Base-by-base conservation (phyloP, 35 echinoderm and acorn worm genomes). In the Ophioderma brevispina region DNA sequence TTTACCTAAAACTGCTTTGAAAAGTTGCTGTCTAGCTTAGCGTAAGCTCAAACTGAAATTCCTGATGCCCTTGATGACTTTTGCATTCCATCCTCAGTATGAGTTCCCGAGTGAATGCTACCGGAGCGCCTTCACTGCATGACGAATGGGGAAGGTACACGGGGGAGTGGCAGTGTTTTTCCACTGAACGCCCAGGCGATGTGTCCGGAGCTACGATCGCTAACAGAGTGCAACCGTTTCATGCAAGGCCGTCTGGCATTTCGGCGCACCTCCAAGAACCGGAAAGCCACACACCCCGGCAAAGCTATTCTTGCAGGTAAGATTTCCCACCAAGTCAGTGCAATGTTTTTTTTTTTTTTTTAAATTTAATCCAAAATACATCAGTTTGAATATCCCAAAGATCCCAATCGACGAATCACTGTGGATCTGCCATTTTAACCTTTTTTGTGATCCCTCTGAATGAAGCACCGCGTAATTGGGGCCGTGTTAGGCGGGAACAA, bases 221-320 rank as follows among this genome's bases (percentile, higher is more conserved):
- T 8, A 46, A 46, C 41, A 4, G 41, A 46, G 15, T 70, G 59
- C 59, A 70, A 70, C 59, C 59, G 5, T 70, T 52, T 31, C n/a
- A 85, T 17, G 46, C 84, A 64, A 82, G 89, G 38, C 92, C 95
- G 46, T 81, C 79, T 18, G 40, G 88, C 19, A 42, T 91, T 32
- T 78, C 83, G 19, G 96, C 92, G 90, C 96, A 33, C 79, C 93
- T 42, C 76, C 96, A n/a, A 76, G 93, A 63, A 98, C 96, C 25
- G 93, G 93, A 97, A 94, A 81, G 43, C 87, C 33, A 98, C 96
- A 31, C 94, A 98, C 38, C 96, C 96, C 76, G 86, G 86, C 36
- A 98, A 98, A 77, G 96, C 93, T 15, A 98, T 98, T 79, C 77
- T 98, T 40, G 96, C 96, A 88, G 96, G 96, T 94, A 93, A 77